Base-by-base conservation (phyloP, 2,888 invertebrate species). In the Cryptus armator region DNA sequence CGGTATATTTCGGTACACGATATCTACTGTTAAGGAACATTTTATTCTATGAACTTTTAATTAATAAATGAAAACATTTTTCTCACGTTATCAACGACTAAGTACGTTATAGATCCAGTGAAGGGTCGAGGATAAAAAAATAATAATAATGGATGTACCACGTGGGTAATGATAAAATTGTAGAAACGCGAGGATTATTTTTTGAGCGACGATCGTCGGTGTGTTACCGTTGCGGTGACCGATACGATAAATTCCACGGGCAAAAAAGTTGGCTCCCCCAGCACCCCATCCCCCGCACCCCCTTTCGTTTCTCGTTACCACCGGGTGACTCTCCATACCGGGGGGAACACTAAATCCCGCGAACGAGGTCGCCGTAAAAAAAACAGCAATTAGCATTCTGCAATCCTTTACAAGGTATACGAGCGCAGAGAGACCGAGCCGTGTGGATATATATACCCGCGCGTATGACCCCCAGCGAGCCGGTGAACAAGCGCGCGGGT, bases 311-410 rank as follows among this genome's bases (percentile, higher is more conserved):
- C 32, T 46, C 62, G 37, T 79, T 75, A 56, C 79, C 64, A 12
- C 71, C 79, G 51, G 48, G 7, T 12, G 53, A 48, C n/a, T 64
- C 46, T 19, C 62, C 53, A 68, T 72, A 68, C 74, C 67, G 37
- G 16, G 3, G 66, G 68, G 68, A 84, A 68, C 76, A 85, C 86
- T 80, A 79, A 85, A 86, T 81, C 75, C 84, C 79, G 59, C 70
- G 62, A 83, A 81, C 80, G 76, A 84, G 81, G 79, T 83, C 80
- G 68, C 77, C 74, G 74, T 66, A 80, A 80, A 85, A 80, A 80
- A 85, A 85, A 82, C 68, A 56, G 83, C 86, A 86, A 83, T 86
- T 86, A 86, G 79, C 82, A 82, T 79, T 84, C 76, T 71, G 74
- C 66, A 77, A 83, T 83, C 76, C 77, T 81, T 85, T 83, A 80